Evolutionary conservation across 1,140 invertebrate genomes (phyloP).

Genomic region (Galendromus occidentalis): DNA sequence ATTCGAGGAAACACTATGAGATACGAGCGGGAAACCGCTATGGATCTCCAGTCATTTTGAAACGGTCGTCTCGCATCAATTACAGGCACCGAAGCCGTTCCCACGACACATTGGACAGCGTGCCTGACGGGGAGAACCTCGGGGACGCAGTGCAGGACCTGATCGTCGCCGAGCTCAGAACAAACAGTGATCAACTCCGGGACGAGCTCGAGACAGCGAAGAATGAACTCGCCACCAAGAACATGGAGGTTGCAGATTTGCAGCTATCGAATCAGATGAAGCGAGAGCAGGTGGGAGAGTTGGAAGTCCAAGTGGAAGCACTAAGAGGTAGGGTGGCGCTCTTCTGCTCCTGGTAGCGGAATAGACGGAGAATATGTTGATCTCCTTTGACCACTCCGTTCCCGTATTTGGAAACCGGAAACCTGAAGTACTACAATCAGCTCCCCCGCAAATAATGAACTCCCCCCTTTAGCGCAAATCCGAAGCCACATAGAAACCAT

Average conservation of each 20-base stretch:
- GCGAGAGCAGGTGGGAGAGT: neutral
- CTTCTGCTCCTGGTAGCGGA: too few relatives aligned
- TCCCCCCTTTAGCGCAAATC: neutral
- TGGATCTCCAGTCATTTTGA: too few relatives aligned
- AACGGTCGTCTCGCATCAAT: too few relatives aligned
- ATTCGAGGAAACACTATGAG: too few relatives aligned
- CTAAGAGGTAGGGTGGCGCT: too few relatives aligned
- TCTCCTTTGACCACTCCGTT: too few relatives aligned
- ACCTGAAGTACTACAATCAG: too few relatives aligned
- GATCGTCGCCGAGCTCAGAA: neutral
- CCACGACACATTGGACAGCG: neutral
- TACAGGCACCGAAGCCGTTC: neutral
- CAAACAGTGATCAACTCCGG: neutral
- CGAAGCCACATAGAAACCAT: neutral
- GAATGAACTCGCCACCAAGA: neutral
- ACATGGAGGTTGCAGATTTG: neutral
- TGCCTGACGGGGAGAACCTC: neutral
- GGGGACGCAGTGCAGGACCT: neutral
- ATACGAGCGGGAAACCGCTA: too few relatives aligned
- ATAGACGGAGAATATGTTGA: too few relatives aligned
- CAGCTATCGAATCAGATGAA: neutral
- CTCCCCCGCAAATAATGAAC: too few relatives aligned
- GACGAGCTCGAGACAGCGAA: neutral
- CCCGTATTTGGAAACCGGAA: too few relatives aligned
- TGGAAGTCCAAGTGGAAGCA: too few relatives aligned